These are phyloP conservation scores for Tachycineta bicolor DNA, from an alignment of 2,113 vertebrate genomes.

Conservation along the genomic window DNA sequence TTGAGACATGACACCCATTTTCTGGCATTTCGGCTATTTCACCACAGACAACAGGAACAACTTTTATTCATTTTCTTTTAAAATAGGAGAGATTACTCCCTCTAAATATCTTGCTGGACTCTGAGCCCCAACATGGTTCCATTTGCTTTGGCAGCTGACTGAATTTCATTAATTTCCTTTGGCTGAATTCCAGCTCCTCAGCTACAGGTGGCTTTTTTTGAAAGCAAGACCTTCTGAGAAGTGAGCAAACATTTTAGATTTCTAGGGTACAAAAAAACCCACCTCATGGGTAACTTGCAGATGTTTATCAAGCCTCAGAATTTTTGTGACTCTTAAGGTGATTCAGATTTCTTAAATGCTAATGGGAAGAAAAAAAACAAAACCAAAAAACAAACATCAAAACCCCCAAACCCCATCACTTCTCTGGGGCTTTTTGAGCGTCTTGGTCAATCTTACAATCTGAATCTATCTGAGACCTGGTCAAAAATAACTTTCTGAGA, in stretches of 20 bases:
- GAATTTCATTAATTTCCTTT: background rate
- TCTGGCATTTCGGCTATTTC: background rate
- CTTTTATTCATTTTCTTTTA: background rate
- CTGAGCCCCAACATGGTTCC: background rate
- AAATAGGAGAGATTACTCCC: background rate
- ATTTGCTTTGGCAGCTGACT: background rate
- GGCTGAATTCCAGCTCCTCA: background rate
- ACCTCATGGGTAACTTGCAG: background rate
- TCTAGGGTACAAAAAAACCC: background rate
- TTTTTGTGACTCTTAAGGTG: background rate
- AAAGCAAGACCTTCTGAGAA: background rate
- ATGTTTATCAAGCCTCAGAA: background rate
- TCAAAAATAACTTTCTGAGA: background rate
- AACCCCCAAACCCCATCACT: fast-evolving
- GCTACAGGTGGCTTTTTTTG: background rate
- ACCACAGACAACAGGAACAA: background rate
- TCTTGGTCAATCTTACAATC: background rate
- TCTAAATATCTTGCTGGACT: background rate
- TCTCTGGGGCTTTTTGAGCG: background rate
- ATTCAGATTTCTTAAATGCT: background rate
- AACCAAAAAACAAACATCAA: background rate
- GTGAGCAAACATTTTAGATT: background rate
- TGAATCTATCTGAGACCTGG: background rate
- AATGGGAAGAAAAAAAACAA: background rate
- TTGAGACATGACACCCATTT: fast-evolving